Percentiles rank a stretch among this genome's conserved stretches.
phyloP scores from a whole-genome alignment of 2,888 invertebrate species.

The Hydrotaea cyrtoneurina region DNA sequence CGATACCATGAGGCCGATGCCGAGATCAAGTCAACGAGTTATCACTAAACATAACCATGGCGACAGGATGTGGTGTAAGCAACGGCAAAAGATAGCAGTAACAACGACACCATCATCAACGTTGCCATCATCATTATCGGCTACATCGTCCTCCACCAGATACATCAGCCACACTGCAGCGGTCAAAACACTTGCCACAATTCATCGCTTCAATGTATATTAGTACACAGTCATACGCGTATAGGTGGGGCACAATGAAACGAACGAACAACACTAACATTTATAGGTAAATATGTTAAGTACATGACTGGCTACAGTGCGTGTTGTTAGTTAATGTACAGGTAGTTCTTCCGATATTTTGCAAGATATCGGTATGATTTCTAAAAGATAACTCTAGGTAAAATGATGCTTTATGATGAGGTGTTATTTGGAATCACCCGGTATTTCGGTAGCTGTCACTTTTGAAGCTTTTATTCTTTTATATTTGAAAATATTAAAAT shows the following conservation, averaged over 20 bases:
- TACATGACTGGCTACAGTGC: background rate
- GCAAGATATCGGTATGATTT: too few species aligned
- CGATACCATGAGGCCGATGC: background rate
- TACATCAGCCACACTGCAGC: conserved; percentile 25
- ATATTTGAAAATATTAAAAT: too few species aligned
- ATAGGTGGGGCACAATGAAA: background rate
- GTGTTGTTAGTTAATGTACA: background rate
- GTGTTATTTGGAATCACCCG: too few species aligned
- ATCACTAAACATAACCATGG: conserved; percentile 36
- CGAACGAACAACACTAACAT: background rate
- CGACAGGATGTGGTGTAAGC: conserved; percentile 34
- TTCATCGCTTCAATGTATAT: conserved; percentile 21
- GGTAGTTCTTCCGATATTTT: too few species aligned
- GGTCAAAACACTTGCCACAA: conserved; percentile 30
- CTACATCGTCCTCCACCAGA: conserved; percentile 18
- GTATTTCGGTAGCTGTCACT: too few species aligned
- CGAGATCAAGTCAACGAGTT: conserved; percentile 38
- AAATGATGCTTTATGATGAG: too few species aligned
- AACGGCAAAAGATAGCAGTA: conserved; percentile 1
- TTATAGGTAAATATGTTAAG: background rate
- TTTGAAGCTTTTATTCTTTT: too few species aligned
- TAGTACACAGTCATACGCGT: background rate
- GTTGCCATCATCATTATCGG: conserved; percentile 12
- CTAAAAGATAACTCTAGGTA: too few species aligned
- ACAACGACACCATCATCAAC: background rate